Evolutionary conservation across 2,888 invertebrate species (phyloP).

Genomic region (Rosalia funebris): DNA sequence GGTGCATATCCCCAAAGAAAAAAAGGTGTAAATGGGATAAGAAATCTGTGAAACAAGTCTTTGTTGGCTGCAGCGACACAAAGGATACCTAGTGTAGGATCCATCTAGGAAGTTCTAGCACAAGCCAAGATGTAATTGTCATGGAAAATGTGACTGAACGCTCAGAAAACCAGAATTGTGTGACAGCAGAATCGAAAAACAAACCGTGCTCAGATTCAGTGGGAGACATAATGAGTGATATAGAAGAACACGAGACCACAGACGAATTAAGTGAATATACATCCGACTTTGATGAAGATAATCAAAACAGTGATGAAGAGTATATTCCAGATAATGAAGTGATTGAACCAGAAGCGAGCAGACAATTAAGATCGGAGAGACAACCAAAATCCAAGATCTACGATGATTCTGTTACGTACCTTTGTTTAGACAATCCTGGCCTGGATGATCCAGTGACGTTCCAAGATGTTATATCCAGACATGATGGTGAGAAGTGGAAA

Average conservation of each 20-base stretch:
- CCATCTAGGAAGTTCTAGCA: constrained; percentile 4
- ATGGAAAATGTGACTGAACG: constrained; percentile 3
- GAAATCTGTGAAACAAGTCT: constrained; percentile 37
- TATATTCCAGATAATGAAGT: neutral
- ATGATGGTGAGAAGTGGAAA: constrained; percentile 40
- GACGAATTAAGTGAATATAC: neutral
- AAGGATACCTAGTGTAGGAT: constrained; percentile 37
- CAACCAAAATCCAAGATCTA: neutral
- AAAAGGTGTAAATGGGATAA: constrained; percentile 39
- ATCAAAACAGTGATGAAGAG: neutral
- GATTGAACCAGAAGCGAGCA: neutral
- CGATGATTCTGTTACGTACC: neutral
- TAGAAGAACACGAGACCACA: neutral
- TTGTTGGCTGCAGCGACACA: constrained; percentile 43
- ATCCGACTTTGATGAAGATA: neutral
- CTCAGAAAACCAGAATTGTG: neutral
- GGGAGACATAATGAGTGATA: neutral
- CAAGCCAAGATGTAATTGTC: constrained; percentile 19
- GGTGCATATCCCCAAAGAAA: constrained; percentile 39
- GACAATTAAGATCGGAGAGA: neutral
- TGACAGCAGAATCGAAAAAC: neutral
- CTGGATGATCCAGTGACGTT: constrained; percentile 34
- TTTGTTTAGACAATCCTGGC: neutral
- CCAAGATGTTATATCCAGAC: constrained; percentile 38
- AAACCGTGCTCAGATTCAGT: neutral